Evolutionary conservation across 2,888 invertebrate genomes (phyloP), one percentile per base, ranked within the genome.

Genomic region (Drosophila subquinaria): DNA sequence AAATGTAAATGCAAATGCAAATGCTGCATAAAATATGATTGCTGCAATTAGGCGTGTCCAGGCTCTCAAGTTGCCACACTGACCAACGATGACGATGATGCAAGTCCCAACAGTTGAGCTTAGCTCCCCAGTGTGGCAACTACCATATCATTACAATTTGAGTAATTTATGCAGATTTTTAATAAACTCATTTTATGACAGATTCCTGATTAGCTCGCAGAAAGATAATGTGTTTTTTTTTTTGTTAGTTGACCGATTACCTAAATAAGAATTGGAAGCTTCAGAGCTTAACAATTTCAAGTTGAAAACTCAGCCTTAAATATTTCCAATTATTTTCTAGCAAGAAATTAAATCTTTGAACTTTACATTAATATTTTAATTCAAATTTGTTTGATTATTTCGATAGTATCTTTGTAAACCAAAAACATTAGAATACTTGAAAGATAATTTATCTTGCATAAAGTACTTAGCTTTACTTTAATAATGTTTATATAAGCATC

Each of bases 1-100:
- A 56, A 71, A 78, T 79, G 73, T 2, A 69, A 75, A 69, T 68
- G 74, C 52, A 56, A 71, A 78, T 79, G 77, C 64, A 78, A 78
- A 68, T 82, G 55, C 52, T 60, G 79, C 74, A 76, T 73, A 61
- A 69, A 68, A 84, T 77, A 65, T 72, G 76, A 85, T 79, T 75
- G 72, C 67, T 51, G 52, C 72, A 68, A 79, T 80, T 84, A 67
- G 51, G 63, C 43, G 56, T 74, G 64, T 61, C 48, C 71, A 69
- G 59, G 52, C 43, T 40, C 27, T 38, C 53, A 38, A 30, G 38
- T 10, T 40, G 38, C 33, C 17, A 30, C 51, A 30, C 33, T 13
- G 11, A 10, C 36, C 3, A 17, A 48, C 15, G 8, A 8, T 47
- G 36, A 42, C 45, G 57, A 40, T 61, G 56, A 76, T 76, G 71